Base-by-base conservation (phyloP, 2,113 vertebrate species). In the Pangasianodon gigas region DNA sequence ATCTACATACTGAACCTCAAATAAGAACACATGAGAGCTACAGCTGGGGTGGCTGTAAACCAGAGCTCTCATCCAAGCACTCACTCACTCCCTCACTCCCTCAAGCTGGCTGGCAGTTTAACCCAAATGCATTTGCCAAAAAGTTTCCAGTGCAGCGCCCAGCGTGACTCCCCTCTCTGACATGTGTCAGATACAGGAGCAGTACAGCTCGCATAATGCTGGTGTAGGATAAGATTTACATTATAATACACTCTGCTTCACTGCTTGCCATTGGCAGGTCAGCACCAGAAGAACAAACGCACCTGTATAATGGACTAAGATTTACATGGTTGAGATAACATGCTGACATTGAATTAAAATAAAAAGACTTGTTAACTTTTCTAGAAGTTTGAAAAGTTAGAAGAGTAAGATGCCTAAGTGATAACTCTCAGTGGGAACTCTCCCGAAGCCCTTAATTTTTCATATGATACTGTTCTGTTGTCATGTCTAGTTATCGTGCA, bases 281-380 rank as follows among this genome's bases (percentile, higher is more conserved):
- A 91, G 77, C 80, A 87, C 54, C 46, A 86, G 65, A 75, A 58
- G 56, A 62, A 80, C 52, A 80, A 58, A 56, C 87, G 79, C 52
- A 74, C 10, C 58, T 24, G 41, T 81, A 65, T 84, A 90, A 91
- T 86, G 77, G 86, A 86, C 86, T 91, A 37, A 77, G 87, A 90
- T 85, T 91, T 85, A 87, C 41, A 58, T 65, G 26, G 54, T 54
- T n/a, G 80, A 89, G 84, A 91, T 82, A 90, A 58, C 80, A 79
- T 24, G 21, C 62, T 65, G 88, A 87, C 75, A 92, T 8, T 80
- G 65, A 91, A 91, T 89, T 83, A 89, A 89, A 87, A 87, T 75
- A 92, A 90, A 87, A 52, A 58, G 52, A 91, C 62, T 37, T 65
- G 80, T 79, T 90, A 89, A 90, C 91, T 83, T 92, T 91, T 83